Base-by-base conservation (phyloP, 2,888 invertebrate genomes). In the Agapostemon virescens region DNA sequence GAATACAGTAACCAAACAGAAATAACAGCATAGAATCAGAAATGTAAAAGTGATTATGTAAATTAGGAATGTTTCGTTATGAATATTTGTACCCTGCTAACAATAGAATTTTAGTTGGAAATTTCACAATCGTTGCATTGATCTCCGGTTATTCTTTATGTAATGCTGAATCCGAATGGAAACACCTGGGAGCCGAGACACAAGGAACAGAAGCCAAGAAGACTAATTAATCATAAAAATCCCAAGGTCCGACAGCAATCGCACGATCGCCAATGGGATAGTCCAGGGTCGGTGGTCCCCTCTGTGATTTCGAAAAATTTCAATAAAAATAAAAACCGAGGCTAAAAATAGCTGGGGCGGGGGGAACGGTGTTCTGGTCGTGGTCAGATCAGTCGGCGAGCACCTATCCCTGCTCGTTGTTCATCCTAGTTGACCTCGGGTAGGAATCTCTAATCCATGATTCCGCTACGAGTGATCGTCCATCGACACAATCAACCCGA, bases 361-460 rank as follows among this genome's bases (percentile, higher is more conserved):
- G 38, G 72, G 33, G 49, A 69, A 67, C 72, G 69, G 58, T 66
- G 69, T 55, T 55, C 69, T 77, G 40, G 20, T 38, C 30, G 67
- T 23, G 69, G 69, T 52, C 63, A 66, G 49, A 80, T 73, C 64
- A 74, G 67, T 67, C 55, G 69, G 13, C 67, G 38, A 20, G 61
- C 69, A 63, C 58, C 66, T 66, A 58, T 42, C 63, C 64, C 78
- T 64, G 63, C 33, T 70, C 77, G 77, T 79, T 74, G 76, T 76
- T 81, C 87, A 77, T 86, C 82, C 82, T 75, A 84, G 82, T 86
- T 86, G 87, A 87, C 86, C 87, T 84, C 87, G 81, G 80, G 77
- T 79, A 82, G 87, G 83, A 90, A 88, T 90, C 90, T 90, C 89
- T 91, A 92, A 92, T 91, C 92, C 92, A 91, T 92, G 90, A 85